A percentile compares a stretch with the other conserved stretches of the same genome.
phyloP scores from a whole-genome alignment of 2,888 invertebrate genomes.

The Apamea crenata region DNA sequence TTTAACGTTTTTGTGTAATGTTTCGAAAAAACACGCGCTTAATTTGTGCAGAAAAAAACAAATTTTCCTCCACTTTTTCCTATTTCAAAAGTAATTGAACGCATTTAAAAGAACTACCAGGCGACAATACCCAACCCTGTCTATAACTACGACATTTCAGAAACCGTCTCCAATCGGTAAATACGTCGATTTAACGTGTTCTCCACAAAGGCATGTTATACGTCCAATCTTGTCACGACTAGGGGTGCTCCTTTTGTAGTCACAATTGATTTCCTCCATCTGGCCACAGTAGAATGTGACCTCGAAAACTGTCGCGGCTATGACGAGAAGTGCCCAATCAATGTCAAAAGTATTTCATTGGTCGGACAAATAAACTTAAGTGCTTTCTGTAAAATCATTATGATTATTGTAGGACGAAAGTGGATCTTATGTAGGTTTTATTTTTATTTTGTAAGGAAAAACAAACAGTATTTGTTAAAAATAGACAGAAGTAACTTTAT shows the following conservation, averaged over 20 bases:
- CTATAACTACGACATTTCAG: constrained; percentile 3
- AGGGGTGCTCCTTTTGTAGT: constrained; percentile 52
- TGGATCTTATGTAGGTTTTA: too few species aligned
- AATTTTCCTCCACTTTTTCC: not conserved
- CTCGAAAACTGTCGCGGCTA: constrained; percentile 23
- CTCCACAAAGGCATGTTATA: constrained; percentile 63
- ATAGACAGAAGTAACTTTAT: too few species aligned
- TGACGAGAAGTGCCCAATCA: constrained; percentile 40
- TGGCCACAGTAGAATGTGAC: constrained; percentile 12
- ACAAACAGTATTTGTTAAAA: too few species aligned
- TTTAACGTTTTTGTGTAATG: too few species aligned
- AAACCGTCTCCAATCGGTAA: constrained; percentile 45
- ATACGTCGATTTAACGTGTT: constrained; percentile 48
- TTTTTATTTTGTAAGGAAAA: not conserved
- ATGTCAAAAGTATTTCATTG: constrained; percentile 13
- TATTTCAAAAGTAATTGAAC: not conserved
- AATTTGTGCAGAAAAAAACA: not conserved
- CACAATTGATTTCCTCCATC: constrained; percentile 60
- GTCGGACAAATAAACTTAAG: constrained; percentile 11
- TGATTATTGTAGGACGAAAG: not conserved
- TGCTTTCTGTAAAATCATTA: constrained; percentile 11
- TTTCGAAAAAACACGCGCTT: not conserved
- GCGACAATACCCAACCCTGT: not conserved
- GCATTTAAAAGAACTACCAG: not conserved
- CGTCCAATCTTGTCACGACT: constrained; percentile 59